Evolutionary conservation across 1,140 invertebrate genomes (phyloP), one percentile per base, ranked within the genome.

Genomic region (Nylanderia fulva): DNA sequence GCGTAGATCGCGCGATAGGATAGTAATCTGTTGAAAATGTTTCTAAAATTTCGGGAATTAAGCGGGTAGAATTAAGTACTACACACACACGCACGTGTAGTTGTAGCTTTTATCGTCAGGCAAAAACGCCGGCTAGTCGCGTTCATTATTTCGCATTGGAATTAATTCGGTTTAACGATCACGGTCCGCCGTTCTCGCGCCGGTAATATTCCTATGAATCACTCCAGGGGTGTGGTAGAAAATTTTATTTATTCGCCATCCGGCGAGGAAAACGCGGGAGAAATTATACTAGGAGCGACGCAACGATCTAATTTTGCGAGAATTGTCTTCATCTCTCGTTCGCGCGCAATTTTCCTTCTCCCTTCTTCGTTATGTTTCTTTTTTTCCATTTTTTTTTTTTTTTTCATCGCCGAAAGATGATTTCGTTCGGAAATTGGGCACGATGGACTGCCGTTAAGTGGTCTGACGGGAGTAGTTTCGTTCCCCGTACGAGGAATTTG

Each of bases 381-480:
- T n/a, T n/a, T 27, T 21, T 11, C 24, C n/a, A n/a, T 24, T 42
- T 39, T 48, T 13, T 76, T 29, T 54, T 39, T 79, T 48, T n/a
- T 54, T 64, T 54, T 66, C 13, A 64, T 77, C 52, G n/a, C 21
- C 21, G 36, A 29, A 80, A 82, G 66, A 82, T 82, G 77, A 72
- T 82, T 72, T 72, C 52, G 52, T 71, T 72, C 36, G 64, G 27
- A 82, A 82, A 82, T 82, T 82, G 77, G 77, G 54, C 66, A 36
- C 77, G 77, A 82, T 69, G 52, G 52, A 82, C 66, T 82, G 64
- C 39, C 39, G 77, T 82, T 82, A 82, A 82, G 77, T 82, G 77
- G 77, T 52, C 77, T 72, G 52, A 24, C 52, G 36, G 77, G 77
- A 82, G 77, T 71, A 80, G 77, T 82, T 82, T 82, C 52, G 45